Conservation (phyloP, 53 echinoderm and acorn worm genomes). For the Holothuria leucospilota region DNA sequence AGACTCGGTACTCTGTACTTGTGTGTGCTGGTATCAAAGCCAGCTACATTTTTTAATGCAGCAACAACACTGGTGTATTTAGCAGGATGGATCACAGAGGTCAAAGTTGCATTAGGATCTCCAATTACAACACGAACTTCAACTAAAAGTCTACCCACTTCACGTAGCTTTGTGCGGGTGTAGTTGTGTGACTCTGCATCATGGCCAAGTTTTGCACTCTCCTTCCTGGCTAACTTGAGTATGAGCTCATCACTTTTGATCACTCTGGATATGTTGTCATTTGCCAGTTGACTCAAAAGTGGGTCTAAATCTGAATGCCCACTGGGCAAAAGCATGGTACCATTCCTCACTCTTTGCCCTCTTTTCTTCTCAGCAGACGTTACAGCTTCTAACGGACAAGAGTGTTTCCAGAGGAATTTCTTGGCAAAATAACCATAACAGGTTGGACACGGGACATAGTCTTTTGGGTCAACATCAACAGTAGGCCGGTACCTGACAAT, state of each 20-base stretch:
- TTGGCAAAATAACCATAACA: conserved; percentile 67
- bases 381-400: conserved; percentile 53
- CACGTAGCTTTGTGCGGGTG: conserved; percentile 62
- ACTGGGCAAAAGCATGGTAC: conserved; percentile 38
- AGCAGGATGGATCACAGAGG: conserved; percentile 63
- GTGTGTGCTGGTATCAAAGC: conserved; percentile 58
- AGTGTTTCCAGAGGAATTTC: conserved; percentile 61
- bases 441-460: conserved; percentile 66
- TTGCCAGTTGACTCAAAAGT: conserved; percentile 53
- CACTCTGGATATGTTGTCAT: conserved; percentile 64
- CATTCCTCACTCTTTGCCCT: conserved; percentile 16
- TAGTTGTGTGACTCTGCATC: conserved; percentile 69
- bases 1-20: too few relatives aligned
- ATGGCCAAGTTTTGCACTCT: conserved; percentile 69
- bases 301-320: conserved; percentile 21
- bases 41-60: conserved; percentile 66
- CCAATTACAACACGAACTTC: conserved; percentile 54
- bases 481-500: conserved; percentile 67
- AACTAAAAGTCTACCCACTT: conserved; percentile 64
- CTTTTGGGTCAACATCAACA: conserved; percentile 51
- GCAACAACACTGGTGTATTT: conserved; percentile 64
- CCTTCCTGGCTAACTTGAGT: conserved; percentile 67
- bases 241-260: conserved; percentile 71
- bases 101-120: conserved; percentile 64
- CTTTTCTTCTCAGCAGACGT: conserved; percentile 5